Evolutionary conservation across 92 coral and sea anemone genomes (phyloP), one percentile per base, ranked within the genome.

Genomic region (Umimayanthus kanabou): DNA sequence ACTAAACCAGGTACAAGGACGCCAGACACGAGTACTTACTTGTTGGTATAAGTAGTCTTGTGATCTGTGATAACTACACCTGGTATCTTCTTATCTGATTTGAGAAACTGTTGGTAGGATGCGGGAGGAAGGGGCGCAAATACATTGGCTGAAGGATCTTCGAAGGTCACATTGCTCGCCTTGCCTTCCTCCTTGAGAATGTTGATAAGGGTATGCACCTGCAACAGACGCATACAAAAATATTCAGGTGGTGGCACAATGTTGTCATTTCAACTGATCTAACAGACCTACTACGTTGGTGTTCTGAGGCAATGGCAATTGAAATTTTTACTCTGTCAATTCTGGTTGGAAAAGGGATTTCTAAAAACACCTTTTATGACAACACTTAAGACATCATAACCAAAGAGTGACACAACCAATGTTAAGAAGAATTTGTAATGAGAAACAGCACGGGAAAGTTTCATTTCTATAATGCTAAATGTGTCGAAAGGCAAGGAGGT

Each of bases 11-110:
- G n/a, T 76, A 14, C 57, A 50, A 0, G 57, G 57, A 50, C 15
- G n/a, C n/a, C n/a, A n/a, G 16, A 50, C 57, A 3, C 28, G 29
- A 11, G n/a, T 84, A 14, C 98, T 88, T 87, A 97, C 99, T 88
- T 95, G 96, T 97, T 97, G 29, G 80, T 80, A 61, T 88, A 97
- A 1, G 58, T 22, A 10, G 18, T 77, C 61, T 93, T 29, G 80
- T 97, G 99, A 75, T 97, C 99, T 53, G 99, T 90, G 25, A 97
- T 90, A 39, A 97, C 99, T 42, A 97, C 75, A 71, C 99, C 99
- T 0, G 99, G 94, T 18, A 95, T 91, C 14, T 9, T 61, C 25
- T 55, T 69, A 85, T 92, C 50, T 13, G 88, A 85, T 77, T 30
- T 88, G n/a, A 97, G 90, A 81, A 97, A 97, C 72, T 93, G 92